Evolutionary conservation across 2,797 vertebrate species (phyloP).

Genomic region (Channallabes apus): DNA sequence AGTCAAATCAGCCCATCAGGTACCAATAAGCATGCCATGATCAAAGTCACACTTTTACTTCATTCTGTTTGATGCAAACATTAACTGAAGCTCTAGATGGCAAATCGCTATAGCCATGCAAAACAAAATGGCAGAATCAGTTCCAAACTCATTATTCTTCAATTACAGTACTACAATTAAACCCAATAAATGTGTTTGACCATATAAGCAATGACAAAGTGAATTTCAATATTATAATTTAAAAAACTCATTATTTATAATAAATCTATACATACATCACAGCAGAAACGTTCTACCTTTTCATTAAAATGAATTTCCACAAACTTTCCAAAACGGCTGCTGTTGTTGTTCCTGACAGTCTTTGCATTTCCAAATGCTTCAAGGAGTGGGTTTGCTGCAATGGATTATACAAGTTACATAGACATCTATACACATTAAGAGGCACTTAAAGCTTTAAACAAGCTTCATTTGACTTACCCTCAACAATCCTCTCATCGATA

Average conservation of each 20-base stretch:
- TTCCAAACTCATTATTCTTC: background rate
- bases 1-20: background rate
- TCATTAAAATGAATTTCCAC: conserved; percentile 99
- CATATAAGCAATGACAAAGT: background rate
- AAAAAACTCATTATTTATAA: background rate
- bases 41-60: background rate
- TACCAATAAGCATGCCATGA: background rate
- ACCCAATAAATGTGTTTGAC: too few relatives aligned
- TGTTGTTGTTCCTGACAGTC: conserved; percentile 98
- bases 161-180: background rate
- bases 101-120: background rate
- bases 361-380: conserved; percentile 99
- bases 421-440: background rate
- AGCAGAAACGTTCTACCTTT: conserved; percentile 76
- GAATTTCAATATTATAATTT: background rate
- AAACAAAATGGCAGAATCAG: background rate
- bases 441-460: background rate
- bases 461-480: conserved; percentile 76
- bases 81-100: background rate
- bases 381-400: conserved; percentile 90
- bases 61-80: background rate
- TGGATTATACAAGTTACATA: background rate
- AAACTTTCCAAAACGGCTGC: conserved; percentile 98
- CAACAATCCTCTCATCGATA: conserved; percentile 98
- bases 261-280: background rate